Percentiles rank a stretch among this genome's conserved stretches.
These are phyloP conservation scores for Ridgeia piscesae DNA, from an alignment of 1,140 invertebrate genomes.

Conservation along the genomic window DNA sequence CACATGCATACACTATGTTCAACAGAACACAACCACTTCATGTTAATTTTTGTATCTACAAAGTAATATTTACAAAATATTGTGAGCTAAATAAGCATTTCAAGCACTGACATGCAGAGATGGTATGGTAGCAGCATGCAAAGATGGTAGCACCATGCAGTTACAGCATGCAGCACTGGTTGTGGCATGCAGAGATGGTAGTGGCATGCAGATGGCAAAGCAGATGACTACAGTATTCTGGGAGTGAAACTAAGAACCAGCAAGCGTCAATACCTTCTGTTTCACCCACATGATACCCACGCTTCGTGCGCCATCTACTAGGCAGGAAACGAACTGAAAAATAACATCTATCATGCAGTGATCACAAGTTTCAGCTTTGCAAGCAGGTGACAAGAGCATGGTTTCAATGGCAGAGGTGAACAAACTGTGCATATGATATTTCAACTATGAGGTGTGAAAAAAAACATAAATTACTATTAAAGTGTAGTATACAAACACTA, in stretches of 20 bases:
- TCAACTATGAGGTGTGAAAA: neutral
- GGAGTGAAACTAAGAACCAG: neutral
- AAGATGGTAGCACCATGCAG: too few relatives aligned
- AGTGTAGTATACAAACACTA: too few relatives aligned
- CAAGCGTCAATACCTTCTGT: neutral
- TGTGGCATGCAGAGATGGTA: neutral
- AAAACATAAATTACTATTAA: too few relatives aligned
- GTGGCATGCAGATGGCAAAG: neutral
- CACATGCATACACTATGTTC: neutral
- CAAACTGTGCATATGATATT: neutral
- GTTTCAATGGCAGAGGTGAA: neutral
- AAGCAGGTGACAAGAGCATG: neutral
- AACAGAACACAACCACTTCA: neutral
- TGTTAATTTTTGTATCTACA: neutral
- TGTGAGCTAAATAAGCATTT: neutral
- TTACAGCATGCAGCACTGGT: too few relatives aligned
- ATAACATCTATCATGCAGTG: conserved; percentile 5
- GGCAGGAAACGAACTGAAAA: conserved; percentile 4
- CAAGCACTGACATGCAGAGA: too few relatives aligned
- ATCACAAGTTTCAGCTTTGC: neutral
- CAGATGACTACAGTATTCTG: neutral
- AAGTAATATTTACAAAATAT: neutral
- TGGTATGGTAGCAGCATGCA: too few relatives aligned
- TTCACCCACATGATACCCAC: neutral
- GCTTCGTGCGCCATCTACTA: neutral